These are phyloP conservation scores for Mesocentrotus franciscanus DNA, from an alignment of 53 echinoderm and acorn worm genomes.

Conservation along the genomic window DNA sequence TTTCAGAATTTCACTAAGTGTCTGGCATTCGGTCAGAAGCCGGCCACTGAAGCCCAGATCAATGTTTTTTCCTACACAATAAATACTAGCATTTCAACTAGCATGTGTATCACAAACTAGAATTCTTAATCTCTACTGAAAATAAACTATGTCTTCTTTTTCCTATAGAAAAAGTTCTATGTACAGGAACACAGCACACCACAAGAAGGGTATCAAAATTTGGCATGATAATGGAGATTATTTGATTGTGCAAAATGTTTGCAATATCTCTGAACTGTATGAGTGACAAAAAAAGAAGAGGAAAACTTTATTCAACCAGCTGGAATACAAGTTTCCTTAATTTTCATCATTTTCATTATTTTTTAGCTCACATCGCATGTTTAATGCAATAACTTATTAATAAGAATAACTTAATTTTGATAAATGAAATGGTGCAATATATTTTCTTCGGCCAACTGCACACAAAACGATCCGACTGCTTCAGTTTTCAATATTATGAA, in stretches of 20 bases:
- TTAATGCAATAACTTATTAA: no score
- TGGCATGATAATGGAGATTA: background rate
- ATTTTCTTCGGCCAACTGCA: background rate
- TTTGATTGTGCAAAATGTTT: background rate
- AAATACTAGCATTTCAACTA: background rate
- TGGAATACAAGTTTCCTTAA: no score
- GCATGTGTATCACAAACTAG: background rate
- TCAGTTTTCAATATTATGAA: no score
- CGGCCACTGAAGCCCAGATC: background rate
- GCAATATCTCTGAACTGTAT: background rate
- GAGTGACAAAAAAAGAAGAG: no score
- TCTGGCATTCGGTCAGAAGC: no score
- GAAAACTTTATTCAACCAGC: no score
- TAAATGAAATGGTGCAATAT: background rate
- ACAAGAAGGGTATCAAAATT: background rate
- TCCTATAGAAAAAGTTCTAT: slow-evolving; percentile 1
- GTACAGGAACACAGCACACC: background rate
- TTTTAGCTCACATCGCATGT: no score
- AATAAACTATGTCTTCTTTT: background rate
- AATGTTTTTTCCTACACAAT: background rate
- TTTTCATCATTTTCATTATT: no score
- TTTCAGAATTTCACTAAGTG: no score
- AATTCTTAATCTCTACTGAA: background rate
- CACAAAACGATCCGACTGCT: no score
- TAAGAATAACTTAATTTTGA: no score